These are phyloP conservation scores for roundworm (Caenorhabditis elegans) DNA, from an alignment of 1,140 invertebrate species.

Conservation along the genomic window WBcel235 BX284606.5:11666501-11667000, in stretches of 20 bases:
- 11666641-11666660: constrained; percentile 7
- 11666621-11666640: neutral
- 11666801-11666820: neutral
- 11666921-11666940: neutral
- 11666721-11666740: neutral
- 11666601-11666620: too few relatives aligned
- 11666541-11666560: neutral
- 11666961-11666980: neutral
- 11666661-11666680: neutral
- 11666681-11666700: neutral
- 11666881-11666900: constrained; percentile 21
- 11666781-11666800: neutral
- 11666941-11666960: constrained; percentile 13
- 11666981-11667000: neutral
- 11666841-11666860: neutral
- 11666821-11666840: neutral
- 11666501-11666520: neutral
- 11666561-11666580: too few relatives aligned
- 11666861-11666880: constrained; percentile 25
- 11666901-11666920: constrained; percentile 1
- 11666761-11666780: neutral
- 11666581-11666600: too few relatives aligned
- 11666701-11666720: neutral
- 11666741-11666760: constrained; percentile 20
- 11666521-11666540: neutral